Conservation (phyloP, 2,888 invertebrate species). For the Muscina levida region DNA sequence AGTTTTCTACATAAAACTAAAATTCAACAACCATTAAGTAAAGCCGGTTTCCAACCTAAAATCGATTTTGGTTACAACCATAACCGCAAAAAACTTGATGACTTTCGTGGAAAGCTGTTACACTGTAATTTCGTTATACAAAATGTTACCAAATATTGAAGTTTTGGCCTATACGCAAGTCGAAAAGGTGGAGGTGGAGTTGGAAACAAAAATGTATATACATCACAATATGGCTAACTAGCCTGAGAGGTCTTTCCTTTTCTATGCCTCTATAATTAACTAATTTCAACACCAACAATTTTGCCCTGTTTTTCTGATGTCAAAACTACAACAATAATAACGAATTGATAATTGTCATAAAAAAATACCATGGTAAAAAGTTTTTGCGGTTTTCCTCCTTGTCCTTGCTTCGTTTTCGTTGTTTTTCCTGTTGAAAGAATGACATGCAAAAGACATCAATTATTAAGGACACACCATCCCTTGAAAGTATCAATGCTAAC, state of each 20-base stretch:
- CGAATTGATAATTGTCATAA: constrained; percentile 21
- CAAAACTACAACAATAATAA: not conserved
- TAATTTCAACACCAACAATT: constrained; percentile 57
- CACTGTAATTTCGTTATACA: constrained; percentile 18
- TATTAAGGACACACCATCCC: constrained; percentile 62
- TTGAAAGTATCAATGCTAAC: constrained; percentile 18
- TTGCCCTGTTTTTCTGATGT: not conserved
- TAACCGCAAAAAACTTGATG: no score
- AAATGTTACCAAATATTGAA: constrained; percentile 36
- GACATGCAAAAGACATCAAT: constrained; percentile 70
- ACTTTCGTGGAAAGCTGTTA: no score
- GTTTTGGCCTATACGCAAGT: not conserved
- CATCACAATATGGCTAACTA: constrained; percentile 60
- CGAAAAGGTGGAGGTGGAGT: constrained; percentile 1
- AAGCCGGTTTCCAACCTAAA: no score
- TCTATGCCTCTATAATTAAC: constrained; percentile 48
- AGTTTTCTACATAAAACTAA: no score
- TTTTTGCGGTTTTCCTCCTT: constrained; percentile 57
- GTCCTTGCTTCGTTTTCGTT: constrained; percentile 6
- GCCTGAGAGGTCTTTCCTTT: not conserved
- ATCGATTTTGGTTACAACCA: no score
- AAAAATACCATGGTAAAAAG: constrained; percentile 37
- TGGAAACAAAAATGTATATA: constrained; percentile 1
- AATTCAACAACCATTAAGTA: no score
- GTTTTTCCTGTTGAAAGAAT: constrained; percentile 67